Evolutionary conservation across 30 jellyfish, hydroid and myxozoan species (phyloP), one percentile per base, ranked within the genome.

Genomic region (Calvadosia cruxmelitensis): DNA sequence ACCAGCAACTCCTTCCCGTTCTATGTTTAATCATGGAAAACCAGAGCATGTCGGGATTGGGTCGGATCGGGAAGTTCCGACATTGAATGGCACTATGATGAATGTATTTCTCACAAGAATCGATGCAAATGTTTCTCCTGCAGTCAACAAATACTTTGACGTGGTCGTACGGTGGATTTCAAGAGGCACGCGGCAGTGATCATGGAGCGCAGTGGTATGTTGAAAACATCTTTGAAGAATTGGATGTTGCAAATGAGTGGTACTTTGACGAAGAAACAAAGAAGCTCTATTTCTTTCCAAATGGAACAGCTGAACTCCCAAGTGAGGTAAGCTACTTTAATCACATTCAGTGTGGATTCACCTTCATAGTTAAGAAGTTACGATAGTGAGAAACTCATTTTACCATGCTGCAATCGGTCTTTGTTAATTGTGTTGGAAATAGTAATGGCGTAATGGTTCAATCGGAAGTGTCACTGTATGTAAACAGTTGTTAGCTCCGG

Each of bases 141-240:
- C 33, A 77, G 90, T 42, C 32, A 24, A 32, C 26, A n/a, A 30
- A 57, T 1, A 67, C 78, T 24, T 50, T 89, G 53, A 71, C 74
- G 30, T 89, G 98, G 98, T 81, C 93, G 12, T 81, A 69, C 73
- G 98, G 98, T 3, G 98, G 98, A 26, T 89, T 89, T 68, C 98
- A 89, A 89, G 98, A 84, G 50, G 98, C 95, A 27, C 72, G 98
- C 33, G 98, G 98, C 20, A 63, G 75, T 32, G 69, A 68, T 30
- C 80, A 81, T 72, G 98, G 98, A 3, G 65, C 57, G 28, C 94
- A 89, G 61, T 89, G 98, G 98, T 89, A 89, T 77, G 93, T 89
- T 26, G 98, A 89, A 51, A 89, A 89, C 51, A 89, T 89, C 27
- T 82, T 80, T 81, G 98, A 89, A 77, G 98, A 89, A 63, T 63